A percentile compares a stretch with the other conserved stretches of the same genome.
These are phyloP conservation scores for Macrosiphum euphorbiae DNA, from an alignment of 2,888 invertebrate genomes.

Conservation along the genomic window DNA sequence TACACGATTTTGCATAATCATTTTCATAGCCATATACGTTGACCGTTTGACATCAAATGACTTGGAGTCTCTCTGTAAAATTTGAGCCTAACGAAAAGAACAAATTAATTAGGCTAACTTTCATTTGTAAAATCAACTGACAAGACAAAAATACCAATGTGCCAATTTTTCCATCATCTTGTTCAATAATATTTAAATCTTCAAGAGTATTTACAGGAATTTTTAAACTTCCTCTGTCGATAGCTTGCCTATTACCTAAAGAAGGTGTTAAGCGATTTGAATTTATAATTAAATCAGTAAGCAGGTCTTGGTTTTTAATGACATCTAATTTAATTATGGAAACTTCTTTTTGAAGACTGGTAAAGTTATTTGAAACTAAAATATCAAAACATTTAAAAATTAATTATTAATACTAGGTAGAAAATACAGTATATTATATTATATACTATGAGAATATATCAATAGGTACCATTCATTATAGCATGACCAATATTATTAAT, in stretches of 20 bases:
- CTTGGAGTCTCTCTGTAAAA: background rate
- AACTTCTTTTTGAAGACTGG: background rate
- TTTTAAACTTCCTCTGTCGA: background rate
- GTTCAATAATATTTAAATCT: background rate
- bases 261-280: background rate
- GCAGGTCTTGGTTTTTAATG: background rate
- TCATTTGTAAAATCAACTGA: no score
- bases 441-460: no score
- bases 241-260: background rate
- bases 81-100: background rate
- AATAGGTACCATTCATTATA: constrained; percentile 1
- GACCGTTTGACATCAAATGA: constrained; percentile 16
- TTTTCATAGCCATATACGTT: background rate
- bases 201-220: background rate
- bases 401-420: background rate
- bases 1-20: background rate
- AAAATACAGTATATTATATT: background rate
- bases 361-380: background rate
- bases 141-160: background rate
- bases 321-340: background rate
- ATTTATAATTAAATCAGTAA: background rate
- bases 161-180: background rate
- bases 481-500: background rate
- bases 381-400: background rate
- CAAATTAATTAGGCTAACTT: background rate